Evolutionary conservation across 2,113 vertebrate species (phyloP).

Genomic region (Uria lomvia): DNA sequence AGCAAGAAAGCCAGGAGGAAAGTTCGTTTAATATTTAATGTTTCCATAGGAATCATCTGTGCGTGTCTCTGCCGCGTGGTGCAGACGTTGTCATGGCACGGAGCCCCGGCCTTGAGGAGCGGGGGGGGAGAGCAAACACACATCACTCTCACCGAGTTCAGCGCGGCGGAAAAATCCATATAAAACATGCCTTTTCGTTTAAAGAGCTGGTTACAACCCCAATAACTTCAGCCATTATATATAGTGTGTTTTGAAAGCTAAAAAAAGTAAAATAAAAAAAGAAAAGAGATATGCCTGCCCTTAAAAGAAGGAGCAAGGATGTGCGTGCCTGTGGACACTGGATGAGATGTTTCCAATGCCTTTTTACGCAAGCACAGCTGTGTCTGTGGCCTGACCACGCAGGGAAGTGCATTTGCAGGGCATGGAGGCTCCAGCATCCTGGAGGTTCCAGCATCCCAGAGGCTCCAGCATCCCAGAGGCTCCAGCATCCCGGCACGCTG

Average conservation of each 20-base stretch:
- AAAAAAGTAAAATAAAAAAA: background rate
- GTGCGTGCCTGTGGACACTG: background rate
- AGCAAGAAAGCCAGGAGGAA: background rate
- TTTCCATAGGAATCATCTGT: background rate
- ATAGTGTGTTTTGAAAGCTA: background rate
- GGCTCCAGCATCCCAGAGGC: background rate
- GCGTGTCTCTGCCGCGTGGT: background rate
- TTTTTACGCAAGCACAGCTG: background rate
- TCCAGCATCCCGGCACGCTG: background rate
- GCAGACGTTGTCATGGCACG: background rate
- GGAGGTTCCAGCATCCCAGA: background rate
- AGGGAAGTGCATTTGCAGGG: background rate
- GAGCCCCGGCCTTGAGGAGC: background rate
- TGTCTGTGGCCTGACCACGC: background rate
- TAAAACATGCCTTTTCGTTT: background rate
- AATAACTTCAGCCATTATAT: background rate
- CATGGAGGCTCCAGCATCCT: background rate
- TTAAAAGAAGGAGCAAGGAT: background rate
- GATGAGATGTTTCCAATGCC: fast-evolving
- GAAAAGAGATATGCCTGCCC: background rate
- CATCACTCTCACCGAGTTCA: background rate
- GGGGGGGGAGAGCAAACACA: background rate
- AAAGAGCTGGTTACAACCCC: background rate
- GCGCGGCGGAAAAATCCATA: background rate
- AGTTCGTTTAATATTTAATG: background rate